phyloP scores from a whole-genome alignment of 37 sponge, comb jelly and placozoan genomes.

The Diacarnus erythraeanus region DNA sequence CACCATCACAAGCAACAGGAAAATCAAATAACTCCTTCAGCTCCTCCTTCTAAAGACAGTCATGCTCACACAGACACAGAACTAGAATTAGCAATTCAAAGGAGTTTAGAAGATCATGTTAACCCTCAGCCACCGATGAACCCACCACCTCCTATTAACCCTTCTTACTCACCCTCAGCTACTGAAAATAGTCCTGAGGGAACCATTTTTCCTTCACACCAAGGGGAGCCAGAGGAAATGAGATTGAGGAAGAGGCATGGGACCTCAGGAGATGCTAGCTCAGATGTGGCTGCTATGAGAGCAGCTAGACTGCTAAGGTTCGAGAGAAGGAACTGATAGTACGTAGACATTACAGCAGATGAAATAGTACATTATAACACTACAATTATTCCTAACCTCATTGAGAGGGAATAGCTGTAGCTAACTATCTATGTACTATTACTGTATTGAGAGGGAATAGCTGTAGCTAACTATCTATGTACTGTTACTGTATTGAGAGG shows the following conservation, averaged over 20 bases:
- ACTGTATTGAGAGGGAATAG: too few relatives aligned
- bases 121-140: slow-evolving; percentile 13
- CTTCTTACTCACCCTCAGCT: slow-evolving; percentile 12
- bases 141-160: slow-evolving; percentile 53
- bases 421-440: too few relatives aligned
- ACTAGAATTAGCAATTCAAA: slow-evolving; percentile 6
- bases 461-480: too few relatives aligned
- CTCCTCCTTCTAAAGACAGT: neutral
- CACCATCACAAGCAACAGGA: slow-evolving; percentile 6
- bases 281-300: slow-evolving; percentile 9
- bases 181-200: too few relatives aligned
- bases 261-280: neutral
- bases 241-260: neutral
- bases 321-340: too few relatives aligned
- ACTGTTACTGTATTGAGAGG: too few relatives aligned
- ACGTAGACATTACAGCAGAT: too few relatives aligned
- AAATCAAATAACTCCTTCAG: neutral
- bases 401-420: too few relatives aligned
- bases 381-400: too few relatives aligned
- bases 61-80: neutral
- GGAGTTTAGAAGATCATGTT: slow-evolving; percentile 7
- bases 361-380: too few relatives aligned
- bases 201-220: neutral
- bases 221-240: neutral
- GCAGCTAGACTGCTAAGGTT: slow-evolving; percentile 21